Conservation (phyloP, 2,888 invertebrate genomes). For the Thymelicus acteon region DNA sequence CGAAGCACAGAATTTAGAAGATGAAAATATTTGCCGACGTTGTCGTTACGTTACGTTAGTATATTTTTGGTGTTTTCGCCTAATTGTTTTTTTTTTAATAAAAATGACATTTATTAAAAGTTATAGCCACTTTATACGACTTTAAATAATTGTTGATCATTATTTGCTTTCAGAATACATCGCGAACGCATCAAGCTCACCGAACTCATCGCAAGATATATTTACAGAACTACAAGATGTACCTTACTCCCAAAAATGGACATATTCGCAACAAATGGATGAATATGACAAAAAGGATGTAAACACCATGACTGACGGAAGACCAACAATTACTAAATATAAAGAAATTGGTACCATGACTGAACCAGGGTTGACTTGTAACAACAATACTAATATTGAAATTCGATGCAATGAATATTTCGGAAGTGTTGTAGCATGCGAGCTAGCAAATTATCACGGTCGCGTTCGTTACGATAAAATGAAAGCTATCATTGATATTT, state of each 20-base stretch:
- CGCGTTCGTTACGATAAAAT: slow-evolving; percentile 13
- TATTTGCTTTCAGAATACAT: slow-evolving; percentile 13
- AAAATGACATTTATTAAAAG: slow-evolving; percentile 13
- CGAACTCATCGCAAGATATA: slow-evolving; percentile 13
- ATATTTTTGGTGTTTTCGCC: slow-evolving; percentile 12
- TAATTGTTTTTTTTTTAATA: slow-evolving; percentile 12
- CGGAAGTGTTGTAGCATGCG: slow-evolving; percentile 21
- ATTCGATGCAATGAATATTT: slow-evolving; percentile 24
- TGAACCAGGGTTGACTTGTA: slow-evolving; percentile 16
- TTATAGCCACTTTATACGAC: slow-evolving; percentile 13
- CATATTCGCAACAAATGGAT: slow-evolving; percentile 13
- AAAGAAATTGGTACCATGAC: slow-evolving; percentile 21
- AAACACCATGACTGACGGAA: slow-evolving; percentile 14
- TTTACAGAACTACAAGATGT: slow-evolving; percentile 13
- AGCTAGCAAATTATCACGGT: slow-evolving; percentile 22
- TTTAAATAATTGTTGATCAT: slow-evolving; percentile 13
- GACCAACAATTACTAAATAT: slow-evolving; percentile 12
- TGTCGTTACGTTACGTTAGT: slow-evolving; percentile 13
- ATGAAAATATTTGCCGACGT: slow-evolving; percentile 13
- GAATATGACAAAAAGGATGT: slow-evolving; percentile 13
- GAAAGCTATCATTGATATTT: slow-evolving; percentile 11
- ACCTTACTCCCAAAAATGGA: slow-evolving; percentile 13
- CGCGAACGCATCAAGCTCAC: slow-evolving; percentile 13
- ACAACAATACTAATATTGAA: slow-evolving; percentile 20
- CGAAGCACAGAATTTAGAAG: slow-evolving; percentile 12